A percentile compares a stretch with the other conserved stretches of the same genome.
Conservation (phyloP, 2,113 vertebrate genomes). For the Periophthalmodon schlosseri region DNA sequence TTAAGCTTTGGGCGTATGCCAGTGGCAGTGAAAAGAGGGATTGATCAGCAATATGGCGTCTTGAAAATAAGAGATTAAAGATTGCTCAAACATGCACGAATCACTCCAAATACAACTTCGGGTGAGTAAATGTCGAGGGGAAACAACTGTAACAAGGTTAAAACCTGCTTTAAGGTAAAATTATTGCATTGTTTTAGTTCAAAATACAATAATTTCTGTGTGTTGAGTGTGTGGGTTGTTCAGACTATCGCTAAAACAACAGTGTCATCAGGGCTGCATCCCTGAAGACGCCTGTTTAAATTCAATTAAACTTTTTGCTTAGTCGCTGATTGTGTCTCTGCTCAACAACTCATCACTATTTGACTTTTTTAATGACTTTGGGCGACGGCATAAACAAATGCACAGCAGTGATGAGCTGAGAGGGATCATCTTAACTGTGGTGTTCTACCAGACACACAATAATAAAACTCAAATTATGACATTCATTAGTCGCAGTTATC, state of each 20-base stretch:
- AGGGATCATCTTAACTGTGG: background rate
- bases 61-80: too few relatives aligned
- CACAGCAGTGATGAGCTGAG: background rate
- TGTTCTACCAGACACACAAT: background rate
- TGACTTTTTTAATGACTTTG: constrained; percentile 4
- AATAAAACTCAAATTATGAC: background rate
- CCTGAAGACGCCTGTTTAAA: constrained; percentile 23
- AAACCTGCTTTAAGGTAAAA: background rate
- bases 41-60: too few relatives aligned
- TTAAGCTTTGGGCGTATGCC: too few relatives aligned
- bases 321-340: constrained; percentile 15
- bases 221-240: background rate
- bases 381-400: background rate
- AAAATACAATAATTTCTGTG: background rate
- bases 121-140: too few relatives aligned
- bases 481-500: too few relatives aligned
- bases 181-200: background rate
- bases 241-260: constrained; percentile 12
- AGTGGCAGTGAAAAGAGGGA: too few relatives aligned
- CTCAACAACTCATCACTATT: constrained; percentile 15
- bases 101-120: too few relatives aligned
- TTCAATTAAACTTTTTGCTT: constrained; percentile 37
- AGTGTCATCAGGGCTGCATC: constrained; percentile 1
- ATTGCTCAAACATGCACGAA: too few relatives aligned
- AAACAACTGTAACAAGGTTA: too few relatives aligned